Evolutionary conservation across 2,797 vertebrate genomes (phyloP), one percentile per base, ranked within the genome.

Genomic region (Crossoptilon crossoptilon): DNA sequence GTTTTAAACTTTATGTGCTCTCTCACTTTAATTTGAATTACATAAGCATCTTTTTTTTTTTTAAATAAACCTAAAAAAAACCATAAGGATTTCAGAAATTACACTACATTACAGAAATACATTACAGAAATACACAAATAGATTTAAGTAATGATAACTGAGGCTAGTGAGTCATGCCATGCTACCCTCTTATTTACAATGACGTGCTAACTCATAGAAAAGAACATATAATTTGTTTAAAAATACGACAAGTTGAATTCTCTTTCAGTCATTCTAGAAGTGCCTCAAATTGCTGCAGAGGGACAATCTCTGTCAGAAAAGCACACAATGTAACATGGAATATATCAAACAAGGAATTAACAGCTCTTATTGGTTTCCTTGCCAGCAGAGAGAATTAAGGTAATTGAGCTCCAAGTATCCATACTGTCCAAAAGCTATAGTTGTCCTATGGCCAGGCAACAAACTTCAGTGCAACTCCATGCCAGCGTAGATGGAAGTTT

Each of bases 311-410:
- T 56, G 43, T 51, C 46, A 92, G 83, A 81, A 87, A 76, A 93
- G 37, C 58, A 79, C 41, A 60, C 18, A 59, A 49, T 2, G 11
- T 79, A 72, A 64, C 22, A 82, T 5, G 9, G 41, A 84, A 91
- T 86, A 71, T n/a, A 88, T 84, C 62, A 95, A 93, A 95, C 59
- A 94, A 82, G 17, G 53, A 84, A 91, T 91, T 92, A 95, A 82
- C 62, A 84, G 49, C 33, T 90, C 80, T 74, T 90, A 79, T n/a
- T 82, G 48, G 11, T 64, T 92, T 71, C 43, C 62, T 62, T 90
- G 87, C 68, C 83, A 92, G 71, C 16, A 84, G 63, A 93, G 68
- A 53, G 88, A 95, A 92, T 96, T 88, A 96, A 90, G 74, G 87
- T 79, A 93, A 90, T 90, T 92, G 71, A 84, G 70, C 64, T 73